phyloP scores from a whole-genome alignment of 2,113 vertebrate species.

The Turnix velox region DNA sequence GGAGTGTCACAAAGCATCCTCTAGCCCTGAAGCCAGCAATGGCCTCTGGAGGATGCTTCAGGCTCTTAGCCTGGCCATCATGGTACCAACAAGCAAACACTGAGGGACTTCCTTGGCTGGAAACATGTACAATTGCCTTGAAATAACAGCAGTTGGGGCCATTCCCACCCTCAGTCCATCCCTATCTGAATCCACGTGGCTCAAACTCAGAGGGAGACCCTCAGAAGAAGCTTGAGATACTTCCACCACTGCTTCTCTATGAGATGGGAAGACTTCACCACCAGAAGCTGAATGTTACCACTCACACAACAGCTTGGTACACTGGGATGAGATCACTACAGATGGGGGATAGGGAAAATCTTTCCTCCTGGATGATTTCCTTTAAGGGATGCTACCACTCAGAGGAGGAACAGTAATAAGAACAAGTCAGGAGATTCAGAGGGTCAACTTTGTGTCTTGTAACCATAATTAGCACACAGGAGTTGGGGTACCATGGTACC shows the following conservation, averaged over 20 bases:
- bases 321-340: rapidly evolving
- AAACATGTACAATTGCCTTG: neutral
- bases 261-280: neutral
- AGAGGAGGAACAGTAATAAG: neutral
- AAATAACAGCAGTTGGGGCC: rapidly evolving
- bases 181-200: neutral
- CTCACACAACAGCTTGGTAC: neutral
- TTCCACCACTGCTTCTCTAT: neutral
- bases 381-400: neutral
- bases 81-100: neutral
- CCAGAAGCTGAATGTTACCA: rapidly evolving
- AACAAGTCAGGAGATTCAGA: neutral
- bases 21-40: neutral
- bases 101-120: neutral
- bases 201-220: neutral
- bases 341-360: rapidly evolving
- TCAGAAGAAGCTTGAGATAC: neutral
- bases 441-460: neutral
- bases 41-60: neutral
- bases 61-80: neutral
- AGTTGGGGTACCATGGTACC: rapidly evolving
- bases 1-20: neutral
- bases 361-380: neutral
- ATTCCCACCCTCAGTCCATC: neutral
- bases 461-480: neutral